phyloP scores from a whole-genome alignment of 2,797 vertebrate genomes.

The Melanitta fusca region DNA sequence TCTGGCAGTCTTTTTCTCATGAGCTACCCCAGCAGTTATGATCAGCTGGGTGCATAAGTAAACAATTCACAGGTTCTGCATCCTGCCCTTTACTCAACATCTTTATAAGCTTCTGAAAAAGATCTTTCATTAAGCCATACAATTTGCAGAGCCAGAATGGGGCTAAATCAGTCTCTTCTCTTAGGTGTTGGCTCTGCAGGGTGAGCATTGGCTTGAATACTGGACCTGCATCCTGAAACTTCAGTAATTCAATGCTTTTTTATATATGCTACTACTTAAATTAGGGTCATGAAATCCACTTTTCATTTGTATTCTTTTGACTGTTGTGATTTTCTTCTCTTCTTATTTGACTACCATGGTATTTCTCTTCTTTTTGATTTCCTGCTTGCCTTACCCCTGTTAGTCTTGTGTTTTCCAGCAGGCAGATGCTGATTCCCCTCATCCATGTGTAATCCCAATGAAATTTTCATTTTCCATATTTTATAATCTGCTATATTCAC shows the following conservation, averaged over 20 bases:
- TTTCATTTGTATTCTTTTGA: not conserved
- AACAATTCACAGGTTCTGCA: conserved; percentile 30
- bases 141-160: not conserved
- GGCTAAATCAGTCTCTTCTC: not conserved
- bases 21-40: conserved; percentile 10
- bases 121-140: not conserved
- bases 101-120: not conserved
- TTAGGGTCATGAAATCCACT: not conserved
- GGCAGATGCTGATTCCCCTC: conserved; percentile 58
- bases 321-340: not conserved
- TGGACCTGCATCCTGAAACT: not conserved
- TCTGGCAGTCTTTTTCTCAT: conserved; percentile 27
- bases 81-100: not conserved
- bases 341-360: not conserved
- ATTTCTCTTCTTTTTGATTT: not conserved
- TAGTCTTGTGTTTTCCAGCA: conserved; percentile 53
- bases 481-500: conserved; percentile 62
- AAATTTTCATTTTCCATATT: conserved; percentile 69
- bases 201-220: not conserved
- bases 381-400: not conserved
- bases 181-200: not conserved
- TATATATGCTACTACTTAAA: not conserved
- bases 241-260: not conserved
- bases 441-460: conserved; percentile 65
- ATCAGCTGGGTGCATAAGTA: conserved; percentile 43